phyloP scores from a whole-genome alignment of 53 echinoderm and acorn worm genomes.

The Crossaster papposus region DNA sequence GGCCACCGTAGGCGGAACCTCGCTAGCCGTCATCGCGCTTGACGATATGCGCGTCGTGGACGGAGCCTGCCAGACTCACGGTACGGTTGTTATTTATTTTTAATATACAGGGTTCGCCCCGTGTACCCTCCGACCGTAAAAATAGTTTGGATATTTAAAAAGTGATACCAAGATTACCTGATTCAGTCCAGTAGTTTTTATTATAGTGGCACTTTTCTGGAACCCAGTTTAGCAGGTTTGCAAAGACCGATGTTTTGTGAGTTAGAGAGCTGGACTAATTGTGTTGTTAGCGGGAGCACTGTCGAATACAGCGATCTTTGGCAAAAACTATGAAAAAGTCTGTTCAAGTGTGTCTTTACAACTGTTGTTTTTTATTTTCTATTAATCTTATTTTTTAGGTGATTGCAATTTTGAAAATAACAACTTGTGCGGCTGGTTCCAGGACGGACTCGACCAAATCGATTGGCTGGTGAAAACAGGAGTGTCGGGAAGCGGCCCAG shows the following conservation, averaged over 20 bases:
- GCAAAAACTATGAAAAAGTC: no score
- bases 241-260: no score
- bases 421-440: slow-evolving; percentile 73
- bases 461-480: slow-evolving; percentile 86
- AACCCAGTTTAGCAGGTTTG: no score
- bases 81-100: slow-evolving; percentile 23
- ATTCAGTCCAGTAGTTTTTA: no score
- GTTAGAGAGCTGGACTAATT: no score
- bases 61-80: slow-evolving; percentile 61
- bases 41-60: slow-evolving; percentile 59
- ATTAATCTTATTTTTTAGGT: slow-evolving; percentile 13
- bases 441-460: slow-evolving; percentile 74
- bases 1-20: slow-evolving; percentile 36
- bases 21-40: slow-evolving; percentile 56
- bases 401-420: slow-evolving; percentile 75
- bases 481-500: slow-evolving; percentile 61
- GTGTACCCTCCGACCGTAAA: no score
- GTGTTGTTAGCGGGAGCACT: no score
- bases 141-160: no score
- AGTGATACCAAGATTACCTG: no score
- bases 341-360: not conserved
- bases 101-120: no score
- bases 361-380: not conserved
- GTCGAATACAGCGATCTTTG: no score
- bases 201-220: no score